phyloP scores from a whole-genome alignment of 2,797 vertebrate genomes.

The Dipus sagitta region DNA sequence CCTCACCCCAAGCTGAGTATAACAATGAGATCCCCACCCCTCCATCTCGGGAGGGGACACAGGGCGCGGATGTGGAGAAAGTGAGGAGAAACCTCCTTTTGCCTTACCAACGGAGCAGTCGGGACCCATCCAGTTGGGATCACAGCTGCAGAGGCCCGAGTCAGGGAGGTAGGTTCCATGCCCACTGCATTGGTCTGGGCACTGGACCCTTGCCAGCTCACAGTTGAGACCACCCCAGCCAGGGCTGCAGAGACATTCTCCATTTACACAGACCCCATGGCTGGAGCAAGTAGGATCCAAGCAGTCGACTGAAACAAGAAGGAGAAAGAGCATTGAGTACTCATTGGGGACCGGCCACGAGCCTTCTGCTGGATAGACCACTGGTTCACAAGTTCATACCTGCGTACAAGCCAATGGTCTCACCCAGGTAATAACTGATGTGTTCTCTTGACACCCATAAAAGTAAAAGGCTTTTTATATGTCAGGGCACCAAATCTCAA shows the following conservation, averaged over 20 bases:
- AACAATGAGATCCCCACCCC: neutral
- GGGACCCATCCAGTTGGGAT: slow-evolving; percentile 99
- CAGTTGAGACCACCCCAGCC: slow-evolving; percentile 98
- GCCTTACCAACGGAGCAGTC: slow-evolving; percentile 98
- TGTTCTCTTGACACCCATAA: neutral
- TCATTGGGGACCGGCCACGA: neutral
- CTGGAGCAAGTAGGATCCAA: slow-evolving; percentile 97
- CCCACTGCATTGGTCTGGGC: slow-evolving; percentile 98
- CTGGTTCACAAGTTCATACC: neutral
- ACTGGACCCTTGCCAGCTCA: slow-evolving; percentile 96
- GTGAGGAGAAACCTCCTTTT: neutral
- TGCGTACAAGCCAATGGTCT: neutral
- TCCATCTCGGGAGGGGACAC: neutral
- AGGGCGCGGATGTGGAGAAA: fast-evolving
- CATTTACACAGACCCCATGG: slow-evolving; percentile 97
- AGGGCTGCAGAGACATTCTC: slow-evolving; percentile 98
- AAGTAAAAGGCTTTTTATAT: slow-evolving; percentile 27
- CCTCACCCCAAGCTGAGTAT: neutral
- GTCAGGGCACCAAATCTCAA: slow-evolving; percentile 9
- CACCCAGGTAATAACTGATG: neutral
- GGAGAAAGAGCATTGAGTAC: neutral
- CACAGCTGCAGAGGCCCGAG: slow-evolving; percentile 97
- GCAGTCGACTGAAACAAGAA: slow-evolving; percentile 93
- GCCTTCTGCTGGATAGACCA: neutral
- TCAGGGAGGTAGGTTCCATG: slow-evolving; percentile 98